Evolutionary conservation across 1,140 invertebrate genomes (phyloP).

Genomic region (Apis florea): DNA sequence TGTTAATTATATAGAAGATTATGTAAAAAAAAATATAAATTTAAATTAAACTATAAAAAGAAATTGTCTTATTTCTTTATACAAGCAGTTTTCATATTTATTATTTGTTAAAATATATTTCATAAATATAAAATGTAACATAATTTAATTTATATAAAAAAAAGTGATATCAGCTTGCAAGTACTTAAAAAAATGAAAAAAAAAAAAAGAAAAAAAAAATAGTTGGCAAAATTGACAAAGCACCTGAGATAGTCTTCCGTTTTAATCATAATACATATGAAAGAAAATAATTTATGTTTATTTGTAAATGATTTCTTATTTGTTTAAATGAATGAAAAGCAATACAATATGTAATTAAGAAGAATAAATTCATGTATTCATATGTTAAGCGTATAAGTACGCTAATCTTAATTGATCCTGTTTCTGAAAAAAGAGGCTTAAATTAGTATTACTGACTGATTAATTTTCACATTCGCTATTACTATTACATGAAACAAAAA

Average conservation of each 20-base stretch:
- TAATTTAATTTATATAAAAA: neutral
- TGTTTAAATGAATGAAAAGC: neutral
- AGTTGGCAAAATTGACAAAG: constrained; percentile 14
- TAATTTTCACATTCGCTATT: constrained; percentile 64
- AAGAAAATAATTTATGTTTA: constrained; percentile 23
- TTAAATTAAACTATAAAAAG: neutral
- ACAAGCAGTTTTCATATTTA: constrained; percentile 5
- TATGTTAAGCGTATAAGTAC: constrained; percentile 9
- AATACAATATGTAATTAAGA: constrained; percentile 1
- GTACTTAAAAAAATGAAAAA: constrained; percentile 4
- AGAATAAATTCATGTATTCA: constrained; percentile 4
- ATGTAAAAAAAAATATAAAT: too few relatives aligned
- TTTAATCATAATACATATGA: constrained; percentile 19
- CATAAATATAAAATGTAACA: constrained; percentile 22
- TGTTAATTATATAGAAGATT: neutral
- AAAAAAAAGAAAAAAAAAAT: constrained; percentile 3
- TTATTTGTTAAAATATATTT: constrained; percentile 37
- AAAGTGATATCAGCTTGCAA: neutral
- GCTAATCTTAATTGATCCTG: constrained; percentile 37
- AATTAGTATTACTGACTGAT: constrained; percentile 62
- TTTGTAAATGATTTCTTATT: neutral
- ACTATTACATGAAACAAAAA: constrained; percentile 64
- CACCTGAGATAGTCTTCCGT: constrained; percentile 33
- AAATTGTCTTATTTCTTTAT: neutral
- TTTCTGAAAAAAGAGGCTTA: constrained; percentile 45